A percentile compares a stretch with the other conserved stretches of the same genome.
phyloP scores from a whole-genome alignment of 2,797 vertebrate genomes.

The Falco novaeseelandiae region DNA sequence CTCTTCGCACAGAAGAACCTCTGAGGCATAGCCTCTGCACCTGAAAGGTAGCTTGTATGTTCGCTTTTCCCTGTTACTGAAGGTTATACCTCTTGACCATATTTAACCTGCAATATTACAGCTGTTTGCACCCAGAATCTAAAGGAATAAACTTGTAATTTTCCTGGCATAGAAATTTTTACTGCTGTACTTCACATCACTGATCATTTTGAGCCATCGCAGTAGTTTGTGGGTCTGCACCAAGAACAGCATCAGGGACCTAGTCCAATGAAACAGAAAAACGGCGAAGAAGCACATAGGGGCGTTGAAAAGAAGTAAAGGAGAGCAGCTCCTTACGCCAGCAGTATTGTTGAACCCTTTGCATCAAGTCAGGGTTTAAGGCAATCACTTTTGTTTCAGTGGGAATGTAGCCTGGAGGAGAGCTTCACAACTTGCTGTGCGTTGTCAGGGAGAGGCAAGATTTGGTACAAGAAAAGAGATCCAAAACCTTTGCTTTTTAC shows the following conservation, averaged over 20 bases:
- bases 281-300: neutral
- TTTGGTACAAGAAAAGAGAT: neutral
- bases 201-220: neutral
- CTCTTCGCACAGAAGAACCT: neutral
- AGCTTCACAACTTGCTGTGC: neutral
- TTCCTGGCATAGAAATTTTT: neutral
- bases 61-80: neutral
- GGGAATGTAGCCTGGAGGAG: neutral
- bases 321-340: neutral
- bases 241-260: neutral
- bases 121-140: neutral
- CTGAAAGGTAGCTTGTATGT: neutral
- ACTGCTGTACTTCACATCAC: neutral
- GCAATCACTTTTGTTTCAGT: neutral
- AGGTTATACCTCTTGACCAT: neutral
- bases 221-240: neutral
- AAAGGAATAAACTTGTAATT: neutral
- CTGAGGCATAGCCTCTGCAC: neutral
- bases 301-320: neutral
- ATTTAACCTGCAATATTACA: neutral
- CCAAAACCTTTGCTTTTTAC: neutral
- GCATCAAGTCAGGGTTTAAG: neutral
- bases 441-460: neutral
- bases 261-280: neutral
- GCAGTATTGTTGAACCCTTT: neutral